These are phyloP conservation scores for Incurvaria masculella DNA, from an alignment of 2,888 invertebrate species.

Conservation along the genomic window DNA sequence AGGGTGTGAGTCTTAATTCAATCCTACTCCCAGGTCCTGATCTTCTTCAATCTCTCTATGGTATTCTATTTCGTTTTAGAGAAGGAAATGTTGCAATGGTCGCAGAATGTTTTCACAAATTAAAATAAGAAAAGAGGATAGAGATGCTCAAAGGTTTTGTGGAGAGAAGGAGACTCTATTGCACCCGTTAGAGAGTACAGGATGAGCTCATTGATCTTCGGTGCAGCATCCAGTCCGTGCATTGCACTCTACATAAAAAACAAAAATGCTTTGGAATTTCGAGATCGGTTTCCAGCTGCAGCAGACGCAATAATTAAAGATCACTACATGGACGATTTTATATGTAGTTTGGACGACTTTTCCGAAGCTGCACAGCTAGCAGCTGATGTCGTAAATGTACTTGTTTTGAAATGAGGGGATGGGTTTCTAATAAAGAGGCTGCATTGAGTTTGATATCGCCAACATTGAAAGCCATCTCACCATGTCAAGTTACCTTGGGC, in stretches of 20 bases:
- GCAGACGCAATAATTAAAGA: constrained; percentile 5
- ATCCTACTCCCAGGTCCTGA: constrained; percentile 22
- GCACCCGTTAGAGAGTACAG: constrained; percentile 9
- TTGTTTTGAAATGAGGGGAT: background rate
- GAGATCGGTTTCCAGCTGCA: constrained; percentile 7
- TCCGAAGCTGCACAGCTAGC: constrained; percentile 4
- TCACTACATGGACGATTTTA: constrained; percentile 13
- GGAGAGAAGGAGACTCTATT: too few relatives aligned
- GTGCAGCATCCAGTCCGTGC: constrained; percentile 12
- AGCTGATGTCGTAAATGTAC: background rate
- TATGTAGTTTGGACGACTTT: constrained; percentile 8
- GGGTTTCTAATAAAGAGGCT: constrained; percentile 1
- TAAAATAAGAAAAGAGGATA: too few relatives aligned
- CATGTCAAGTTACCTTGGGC: too few relatives aligned
- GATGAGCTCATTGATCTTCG: constrained; percentile 15
- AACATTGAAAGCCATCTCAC: too few relatives aligned
- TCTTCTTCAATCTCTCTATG: constrained; percentile 18
- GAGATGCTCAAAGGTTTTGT: too few relatives aligned
- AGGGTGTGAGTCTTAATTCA: constrained; percentile 17
- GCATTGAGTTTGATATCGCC: too few relatives aligned
- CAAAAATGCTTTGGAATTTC: constrained; percentile 8
- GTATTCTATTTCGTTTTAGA: constrained; percentile 23
- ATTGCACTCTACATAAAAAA: constrained; percentile 13
- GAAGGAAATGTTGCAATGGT: constrained; percentile 20
- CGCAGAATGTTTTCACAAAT: too few relatives aligned